A percentile compares a stretch with the other conserved stretches of the same genome.
Evolutionary conservation across 2,113 vertebrate species (phyloP).

Genomic region (Recurvirostra avosetta): DNA sequence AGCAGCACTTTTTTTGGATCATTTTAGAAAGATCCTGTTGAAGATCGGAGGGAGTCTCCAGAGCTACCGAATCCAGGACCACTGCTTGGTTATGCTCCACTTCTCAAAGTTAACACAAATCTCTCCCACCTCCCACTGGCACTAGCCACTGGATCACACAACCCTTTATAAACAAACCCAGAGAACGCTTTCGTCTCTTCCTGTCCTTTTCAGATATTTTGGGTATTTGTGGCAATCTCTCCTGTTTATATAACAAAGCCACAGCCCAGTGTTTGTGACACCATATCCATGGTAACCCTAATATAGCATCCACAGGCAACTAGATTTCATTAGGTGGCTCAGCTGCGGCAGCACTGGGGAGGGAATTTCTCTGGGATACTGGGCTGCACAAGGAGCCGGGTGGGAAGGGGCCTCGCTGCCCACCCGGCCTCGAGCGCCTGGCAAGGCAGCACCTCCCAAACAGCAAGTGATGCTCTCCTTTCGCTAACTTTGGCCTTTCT

Average conservation of each 20-base stretch:
- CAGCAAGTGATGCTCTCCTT: neutral
- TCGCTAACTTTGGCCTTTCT: neutral
- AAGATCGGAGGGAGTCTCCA: neutral
- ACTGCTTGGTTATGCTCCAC: neutral
- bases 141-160: neutral
- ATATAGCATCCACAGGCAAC: constrained; percentile 63
- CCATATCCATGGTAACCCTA: constrained; percentile 70
- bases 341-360: neutral
- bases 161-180: neutral
- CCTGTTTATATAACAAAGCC: constrained; percentile 70
- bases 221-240: constrained; percentile 61
- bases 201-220: constrained; percentile 50
- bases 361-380: neutral
- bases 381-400: neutral
- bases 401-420: neutral
- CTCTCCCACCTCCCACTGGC: neutral
- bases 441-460: neutral
- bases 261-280: constrained; percentile 62
- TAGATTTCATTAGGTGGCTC: constrained; percentile 58
- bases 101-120: neutral
- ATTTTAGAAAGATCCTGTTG: neutral
- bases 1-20: neutral
- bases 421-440: neutral
- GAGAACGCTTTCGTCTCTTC: constrained; percentile 3
- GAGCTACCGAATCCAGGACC: rapidly evolving